Evolutionary conservation across 2,888 invertebrate species (phyloP), one percentile per base, ranked within the genome.

Genomic region (Danaus chrysippus): DNA sequence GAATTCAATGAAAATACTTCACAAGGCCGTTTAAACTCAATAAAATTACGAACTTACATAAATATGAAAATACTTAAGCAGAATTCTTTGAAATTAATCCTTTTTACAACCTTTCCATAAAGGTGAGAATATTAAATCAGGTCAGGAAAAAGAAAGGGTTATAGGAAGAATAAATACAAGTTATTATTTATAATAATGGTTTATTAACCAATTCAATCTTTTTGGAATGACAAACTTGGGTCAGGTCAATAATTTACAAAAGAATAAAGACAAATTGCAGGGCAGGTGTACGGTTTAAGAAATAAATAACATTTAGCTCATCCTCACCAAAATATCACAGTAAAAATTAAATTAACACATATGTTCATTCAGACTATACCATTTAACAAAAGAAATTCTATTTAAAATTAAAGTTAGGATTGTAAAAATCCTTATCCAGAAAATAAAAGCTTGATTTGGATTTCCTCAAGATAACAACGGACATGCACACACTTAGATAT

Each of bases 321-420:
- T 82, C 83, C 84, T 83, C 86, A 81, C 73, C 77, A 79, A 85
- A 82, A 82, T 89, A 89, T 89, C 90, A 90, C 89, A 89, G 89
- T 84, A 79, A 77, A 86, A 86, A 71, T 66, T 63, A 70, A 76
- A 75, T 74, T 79, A 80, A 72, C 74, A 56, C 59, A 57, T 54
- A 57, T 58, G 42, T 52, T 44, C 59, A 63, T 53, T 61, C 60
- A 62, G 52, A 52, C 58, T 55, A 54, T 55, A 52, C 58, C 19
- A 60, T 46, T 10, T 43, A 42, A 62, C 59, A 54, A 56, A 58
- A 67, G 54, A 34, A 34, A 34, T 34, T 34, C 49, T 49, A 49
- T 53, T 41, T 58, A 58, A 49, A 17, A 17, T 41, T 34, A 34
- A 23, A 34, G 23, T 34, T 34, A 34, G 23, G 23, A 34, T 34